A percentile compares a stretch with the other conserved stretches of the same genome.
Evolutionary conservation across 2,888 invertebrate species (phyloP).

Genomic region (Orgyia antiqua): DNA sequence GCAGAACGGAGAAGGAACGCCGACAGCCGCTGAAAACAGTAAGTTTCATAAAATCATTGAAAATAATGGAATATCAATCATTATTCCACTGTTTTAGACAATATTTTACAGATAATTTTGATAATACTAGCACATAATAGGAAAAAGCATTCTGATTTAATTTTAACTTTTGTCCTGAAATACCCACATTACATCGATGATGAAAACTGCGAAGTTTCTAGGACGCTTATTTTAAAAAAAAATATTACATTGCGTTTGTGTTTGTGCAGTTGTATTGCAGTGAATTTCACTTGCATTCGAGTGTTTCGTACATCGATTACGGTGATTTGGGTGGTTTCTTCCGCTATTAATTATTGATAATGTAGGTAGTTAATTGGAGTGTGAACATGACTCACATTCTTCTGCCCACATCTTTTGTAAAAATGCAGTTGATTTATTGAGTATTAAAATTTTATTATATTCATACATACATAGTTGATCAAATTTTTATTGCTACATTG

Average conservation of each 20-base stretch:
- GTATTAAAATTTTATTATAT: constrained; percentile 23
- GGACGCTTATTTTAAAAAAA: constrained; percentile 24
- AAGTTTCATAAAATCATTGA: constrained; percentile 43
- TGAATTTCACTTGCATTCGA: constrained; percentile 56
- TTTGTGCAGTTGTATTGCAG: constrained; percentile 28
- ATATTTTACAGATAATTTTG: constrained; percentile 20
- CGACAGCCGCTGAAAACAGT: constrained; percentile 58
- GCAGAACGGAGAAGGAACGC: constrained; percentile 72
- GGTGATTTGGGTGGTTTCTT: constrained; percentile 62
- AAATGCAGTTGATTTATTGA: constrained; percentile 53
- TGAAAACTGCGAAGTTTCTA: constrained; percentile 23
- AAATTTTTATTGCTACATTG: too few species aligned
- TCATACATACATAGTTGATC: too few species aligned
- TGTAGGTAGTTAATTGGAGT: constrained; percentile 73
- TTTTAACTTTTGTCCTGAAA: constrained; percentile 36
- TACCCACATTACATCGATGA: constrained; percentile 49
- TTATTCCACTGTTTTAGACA: constrained; percentile 51
- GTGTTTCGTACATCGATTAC: constrained; percentile 61
- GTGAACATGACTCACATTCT: constrained; percentile 70
- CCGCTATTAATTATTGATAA: constrained; percentile 62
- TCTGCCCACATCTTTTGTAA: constrained; percentile 57
- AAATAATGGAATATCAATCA: constrained; percentile 52
- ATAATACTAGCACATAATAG: neutral
- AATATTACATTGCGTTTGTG: constrained; percentile 25
- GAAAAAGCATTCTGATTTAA: neutral